Conservation (phyloP, 2,113 vertebrate genomes). For the Apus apus region DNA sequence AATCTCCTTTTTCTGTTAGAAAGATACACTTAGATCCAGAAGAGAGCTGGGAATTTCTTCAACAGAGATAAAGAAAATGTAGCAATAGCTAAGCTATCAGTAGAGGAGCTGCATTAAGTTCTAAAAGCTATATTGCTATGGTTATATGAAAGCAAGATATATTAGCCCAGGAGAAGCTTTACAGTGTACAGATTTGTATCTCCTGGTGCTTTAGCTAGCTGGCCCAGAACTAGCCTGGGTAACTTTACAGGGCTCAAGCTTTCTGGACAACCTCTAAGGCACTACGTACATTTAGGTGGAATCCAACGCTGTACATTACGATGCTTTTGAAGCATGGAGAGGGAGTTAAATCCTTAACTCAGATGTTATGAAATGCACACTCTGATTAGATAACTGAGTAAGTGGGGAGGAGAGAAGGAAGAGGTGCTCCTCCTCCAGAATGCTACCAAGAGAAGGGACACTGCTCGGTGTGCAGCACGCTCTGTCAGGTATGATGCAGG, state of each 20-base stretch:
- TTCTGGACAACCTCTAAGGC: background rate
- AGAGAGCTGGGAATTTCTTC: background rate
- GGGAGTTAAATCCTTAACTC: background rate
- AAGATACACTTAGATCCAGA: background rate
- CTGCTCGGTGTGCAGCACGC: background rate
- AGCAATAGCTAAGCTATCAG: background rate
- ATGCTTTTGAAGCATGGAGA: background rate
- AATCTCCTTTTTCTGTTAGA: background rate
- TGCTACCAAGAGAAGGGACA: background rate
- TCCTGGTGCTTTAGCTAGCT: background rate
- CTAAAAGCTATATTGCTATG: background rate
- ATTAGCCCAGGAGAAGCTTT: background rate
- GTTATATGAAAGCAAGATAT: background rate
- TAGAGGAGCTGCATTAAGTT: background rate
- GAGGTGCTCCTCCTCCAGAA: background rate
- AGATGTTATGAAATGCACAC: background rate
- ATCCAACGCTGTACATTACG: background rate
- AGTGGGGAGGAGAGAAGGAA: background rate
- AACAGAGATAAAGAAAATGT: background rate
- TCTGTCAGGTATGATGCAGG: background rate
- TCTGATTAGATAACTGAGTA: background rate
- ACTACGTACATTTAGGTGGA: background rate
- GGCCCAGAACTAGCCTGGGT: background rate
- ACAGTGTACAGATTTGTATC: background rate
- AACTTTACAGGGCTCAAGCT: background rate